Evolutionary conservation across 2,113 vertebrate species (phyloP).

Genomic region (Microcebus tavaratra): DNA sequence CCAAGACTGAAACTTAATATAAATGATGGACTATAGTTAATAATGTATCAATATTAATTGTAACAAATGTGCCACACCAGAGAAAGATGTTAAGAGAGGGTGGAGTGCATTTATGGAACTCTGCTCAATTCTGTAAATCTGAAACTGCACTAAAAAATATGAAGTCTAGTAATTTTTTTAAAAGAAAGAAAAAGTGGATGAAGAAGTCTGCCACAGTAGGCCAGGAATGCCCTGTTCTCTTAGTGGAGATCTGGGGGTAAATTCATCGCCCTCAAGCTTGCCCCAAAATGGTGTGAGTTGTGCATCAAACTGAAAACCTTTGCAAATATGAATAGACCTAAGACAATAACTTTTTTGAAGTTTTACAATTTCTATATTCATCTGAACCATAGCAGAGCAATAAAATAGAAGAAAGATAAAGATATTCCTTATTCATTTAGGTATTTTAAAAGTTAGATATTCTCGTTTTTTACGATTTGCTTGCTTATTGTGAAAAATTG

Average conservation of each 20-base stretch:
- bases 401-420: background rate
- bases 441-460: background rate
- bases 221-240: background rate
- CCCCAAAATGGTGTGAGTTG: background rate
- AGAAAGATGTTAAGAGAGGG: background rate
- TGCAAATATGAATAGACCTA: background rate
- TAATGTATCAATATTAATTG: background rate
- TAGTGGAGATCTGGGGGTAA: background rate
- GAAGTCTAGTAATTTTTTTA: background rate
- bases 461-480: background rate
- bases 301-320: background rate
- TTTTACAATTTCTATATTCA: background rate
- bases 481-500: background rate
- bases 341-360: background rate
- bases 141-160: background rate
- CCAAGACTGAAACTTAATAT: background rate
- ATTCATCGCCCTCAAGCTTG: accelerated
- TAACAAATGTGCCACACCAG: background rate
- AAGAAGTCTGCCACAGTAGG: background rate
- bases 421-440: background rate
- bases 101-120: background rate
- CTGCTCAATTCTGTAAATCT: background rate
- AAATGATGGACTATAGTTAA: background rate
- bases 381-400: background rate
- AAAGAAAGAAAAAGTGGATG: background rate